These are phyloP conservation scores for Acanthosepion esculentum DNA, from an alignment of 2,888 invertebrate genomes.

Conservation along the genomic window DNA sequence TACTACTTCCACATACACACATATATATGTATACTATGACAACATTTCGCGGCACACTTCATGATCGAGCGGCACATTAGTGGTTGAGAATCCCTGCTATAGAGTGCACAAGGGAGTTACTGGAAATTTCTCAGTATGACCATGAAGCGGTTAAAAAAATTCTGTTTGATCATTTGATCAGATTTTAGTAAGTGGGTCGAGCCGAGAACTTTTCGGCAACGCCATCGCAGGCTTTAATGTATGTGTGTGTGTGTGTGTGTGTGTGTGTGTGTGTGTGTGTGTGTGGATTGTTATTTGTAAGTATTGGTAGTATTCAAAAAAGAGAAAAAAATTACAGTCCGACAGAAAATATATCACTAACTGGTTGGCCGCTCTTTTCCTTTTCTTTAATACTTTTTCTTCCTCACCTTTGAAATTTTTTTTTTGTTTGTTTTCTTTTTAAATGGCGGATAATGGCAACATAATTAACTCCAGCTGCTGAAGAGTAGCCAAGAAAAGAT, in stretches of 20 bases:
- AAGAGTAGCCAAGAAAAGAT: conserved; percentile 39
- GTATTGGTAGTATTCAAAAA: not conserved
- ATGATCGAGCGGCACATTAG: too few relatives aligned
- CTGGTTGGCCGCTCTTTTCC: not conserved
- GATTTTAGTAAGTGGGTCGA: too few relatives aligned
- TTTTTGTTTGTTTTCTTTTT: too few relatives aligned
- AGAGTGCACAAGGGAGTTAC: not conserved
- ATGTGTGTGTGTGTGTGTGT: not conserved
- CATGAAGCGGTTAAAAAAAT: too few relatives aligned
- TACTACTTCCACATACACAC: not conserved
- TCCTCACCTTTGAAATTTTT: not conserved
- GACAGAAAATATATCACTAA: not conserved
- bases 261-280: not conserved
- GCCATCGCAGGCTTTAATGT: not conserved
- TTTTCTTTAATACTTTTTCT: not conserved
- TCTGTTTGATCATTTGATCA: too few relatives aligned
- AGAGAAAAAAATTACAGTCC: not conserved
- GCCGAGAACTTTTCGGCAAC: too few relatives aligned
- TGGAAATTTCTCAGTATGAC: too few relatives aligned
- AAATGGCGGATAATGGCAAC: not conserved
- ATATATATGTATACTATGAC: not conserved
- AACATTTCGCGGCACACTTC: too few relatives aligned
- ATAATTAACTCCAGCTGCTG: conserved; percentile 47
- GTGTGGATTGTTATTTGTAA: not conserved
- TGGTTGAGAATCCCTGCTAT: not conserved